These are phyloP conservation scores for Heliconius hortense DNA, from an alignment of 2,888 invertebrate genomes.

Conservation along the genomic window DNA sequence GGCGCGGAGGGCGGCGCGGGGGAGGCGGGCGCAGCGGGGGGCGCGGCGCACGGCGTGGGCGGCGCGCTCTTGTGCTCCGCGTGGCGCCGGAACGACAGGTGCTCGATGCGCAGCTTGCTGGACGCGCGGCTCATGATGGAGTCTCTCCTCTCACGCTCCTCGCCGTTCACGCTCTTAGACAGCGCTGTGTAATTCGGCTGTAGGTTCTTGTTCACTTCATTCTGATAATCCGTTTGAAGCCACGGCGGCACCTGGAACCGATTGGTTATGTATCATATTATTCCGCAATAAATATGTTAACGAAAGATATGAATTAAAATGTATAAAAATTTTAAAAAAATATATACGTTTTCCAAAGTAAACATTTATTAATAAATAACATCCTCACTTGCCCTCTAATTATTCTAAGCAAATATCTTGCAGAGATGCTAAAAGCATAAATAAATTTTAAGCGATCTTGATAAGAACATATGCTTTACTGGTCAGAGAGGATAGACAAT, in stretches of 20 bases:
- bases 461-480: too few relatives aligned
- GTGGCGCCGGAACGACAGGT: constrained; percentile 67
- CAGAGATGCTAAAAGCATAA: too few relatives aligned
- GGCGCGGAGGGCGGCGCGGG: constrained; percentile 46
- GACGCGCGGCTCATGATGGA: constrained; percentile 76
- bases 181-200: constrained; percentile 74
- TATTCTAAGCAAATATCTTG: too few relatives aligned
- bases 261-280: neutral
- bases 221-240: constrained; percentile 85
- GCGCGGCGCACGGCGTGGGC: constrained; percentile 49
- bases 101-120: constrained; percentile 73
- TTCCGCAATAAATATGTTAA: too few relatives aligned
- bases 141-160: constrained; percentile 69
- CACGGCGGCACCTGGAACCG: constrained; percentile 86
- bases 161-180: constrained; percentile 66
- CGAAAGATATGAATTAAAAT: too few relatives aligned
- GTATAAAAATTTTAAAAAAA: too few relatives aligned
- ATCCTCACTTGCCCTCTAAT: too few relatives aligned
- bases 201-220: constrained; percentile 76
- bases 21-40: constrained; percentile 47
- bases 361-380: too few relatives aligned
- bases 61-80: constrained; percentile 61
- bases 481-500: too few relatives aligned
- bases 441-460: too few relatives aligned
- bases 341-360: too few relatives aligned